Evolutionary conservation across 2,888 invertebrate genomes (phyloP).

Genomic region (Ennomos fuscantarius): DNA sequence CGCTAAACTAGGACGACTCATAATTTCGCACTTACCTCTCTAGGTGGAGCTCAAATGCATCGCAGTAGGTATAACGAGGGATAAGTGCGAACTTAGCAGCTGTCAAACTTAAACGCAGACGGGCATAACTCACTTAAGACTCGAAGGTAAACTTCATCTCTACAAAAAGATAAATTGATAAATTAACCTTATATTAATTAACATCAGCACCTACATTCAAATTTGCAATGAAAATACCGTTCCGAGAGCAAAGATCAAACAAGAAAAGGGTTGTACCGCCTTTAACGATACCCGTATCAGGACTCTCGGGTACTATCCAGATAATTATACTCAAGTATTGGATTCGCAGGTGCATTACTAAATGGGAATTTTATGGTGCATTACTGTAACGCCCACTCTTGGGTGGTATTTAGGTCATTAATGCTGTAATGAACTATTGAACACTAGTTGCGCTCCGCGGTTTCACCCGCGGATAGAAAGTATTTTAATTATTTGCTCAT

Average conservation of each 20-base stretch:
- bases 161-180: constrained; percentile 19
- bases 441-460: too few species aligned
- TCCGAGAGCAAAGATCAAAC: constrained; percentile 51
- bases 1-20: too few species aligned
- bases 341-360: constrained; percentile 57
- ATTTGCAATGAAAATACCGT: constrained; percentile 54
- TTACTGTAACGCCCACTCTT: constrained; percentile 38
- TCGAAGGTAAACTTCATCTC: background rate
- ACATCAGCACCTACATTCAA: constrained; percentile 46
- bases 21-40: too few species aligned
- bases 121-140: too few species aligned
- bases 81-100: too few species aligned
- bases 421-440: constrained; percentile 18
- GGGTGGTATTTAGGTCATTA: constrained; percentile 49
- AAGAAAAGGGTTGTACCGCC: constrained; percentile 68
- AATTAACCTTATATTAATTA: constrained; percentile 37
- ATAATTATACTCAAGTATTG: constrained; percentile 32
- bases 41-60: too few species aligned
- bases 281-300: constrained; percentile 52
- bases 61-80: too few species aligned
- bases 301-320: background rate
- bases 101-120: too few species aligned
- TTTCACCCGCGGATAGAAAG: too few species aligned
- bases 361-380: constrained; percentile 47
- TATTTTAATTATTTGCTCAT: too few species aligned